These are phyloP conservation scores for Epinephelus coioides DNA, from an alignment of 2,797 vertebrate species.

Conservation along the genomic window DNA sequence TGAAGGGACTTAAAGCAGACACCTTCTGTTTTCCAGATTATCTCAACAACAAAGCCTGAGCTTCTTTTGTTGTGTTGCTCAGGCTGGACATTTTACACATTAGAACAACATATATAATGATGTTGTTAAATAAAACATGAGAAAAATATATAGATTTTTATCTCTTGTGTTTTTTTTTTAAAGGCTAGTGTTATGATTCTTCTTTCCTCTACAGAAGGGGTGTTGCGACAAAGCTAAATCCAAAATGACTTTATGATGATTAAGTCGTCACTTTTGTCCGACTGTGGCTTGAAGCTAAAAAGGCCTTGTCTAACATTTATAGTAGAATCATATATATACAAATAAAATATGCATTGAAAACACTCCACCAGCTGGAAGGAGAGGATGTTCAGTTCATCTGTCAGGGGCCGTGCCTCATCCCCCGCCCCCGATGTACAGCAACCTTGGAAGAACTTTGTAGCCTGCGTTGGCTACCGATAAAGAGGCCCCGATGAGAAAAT, in stretches of 20 bases:
- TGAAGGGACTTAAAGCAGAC: constrained; percentile 43
- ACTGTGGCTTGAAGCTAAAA: constrained; percentile 74
- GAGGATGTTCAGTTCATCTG: constrained; percentile 65
- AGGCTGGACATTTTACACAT: constrained; percentile 61
- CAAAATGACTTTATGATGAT: constrained; percentile 45
- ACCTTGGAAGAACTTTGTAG: constrained; percentile 78
- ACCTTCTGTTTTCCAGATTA: constrained; percentile 35
- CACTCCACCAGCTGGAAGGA: constrained; percentile 65
- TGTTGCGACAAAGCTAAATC: constrained; percentile 61
- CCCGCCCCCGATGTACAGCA: constrained; percentile 52
- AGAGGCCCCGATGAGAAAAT: constrained; percentile 72
- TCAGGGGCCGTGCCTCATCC: constrained; percentile 42
- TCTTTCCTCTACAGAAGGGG: constrained; percentile 56
- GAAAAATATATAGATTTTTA: constrained; percentile 76
- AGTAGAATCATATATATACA: constrained; percentile 80
- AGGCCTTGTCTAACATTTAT: constrained; percentile 70
- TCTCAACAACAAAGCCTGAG: constrained; percentile 49
- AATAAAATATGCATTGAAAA: constrained; percentile 80
- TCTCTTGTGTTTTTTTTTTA: constrained; percentile 48
- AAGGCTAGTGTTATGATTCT: constrained; percentile 70
- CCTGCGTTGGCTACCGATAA: constrained; percentile 52
- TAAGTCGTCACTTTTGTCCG: constrained; percentile 47
- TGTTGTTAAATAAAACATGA: constrained; percentile 81
- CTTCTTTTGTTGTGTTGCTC: constrained; percentile 58
- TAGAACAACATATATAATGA: constrained; percentile 65